Evolutionary conservation across 2,888 invertebrate genomes (phyloP).

Genomic region (Sesamia inferens): DNA sequence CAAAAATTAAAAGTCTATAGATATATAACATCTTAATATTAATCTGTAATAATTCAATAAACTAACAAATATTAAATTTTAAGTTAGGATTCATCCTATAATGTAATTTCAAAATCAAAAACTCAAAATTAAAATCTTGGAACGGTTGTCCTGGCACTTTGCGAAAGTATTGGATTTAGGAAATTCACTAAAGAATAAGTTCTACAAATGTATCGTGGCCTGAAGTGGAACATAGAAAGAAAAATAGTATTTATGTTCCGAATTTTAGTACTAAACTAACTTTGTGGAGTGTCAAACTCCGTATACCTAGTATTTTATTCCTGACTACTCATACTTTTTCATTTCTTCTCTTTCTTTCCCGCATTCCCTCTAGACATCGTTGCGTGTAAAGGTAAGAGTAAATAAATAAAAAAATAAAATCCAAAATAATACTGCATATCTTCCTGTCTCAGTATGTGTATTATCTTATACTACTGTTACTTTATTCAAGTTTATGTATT

Average conservation of each 20-base stretch:
- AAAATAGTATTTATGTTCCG: background rate
- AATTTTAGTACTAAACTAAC: slow-evolving; percentile 15
- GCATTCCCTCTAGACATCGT: slow-evolving; percentile 57
- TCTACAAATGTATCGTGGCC: background rate
- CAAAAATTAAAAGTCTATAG: background rate
- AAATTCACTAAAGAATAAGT: slow-evolving; percentile 5
- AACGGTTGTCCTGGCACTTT: slow-evolving; percentile 44
- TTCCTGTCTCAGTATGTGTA: background rate
- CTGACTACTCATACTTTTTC: slow-evolving; percentile 10
- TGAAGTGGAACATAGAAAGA: background rate
- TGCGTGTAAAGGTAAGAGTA: slow-evolving; percentile 64
- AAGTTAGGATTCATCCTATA: background rate
- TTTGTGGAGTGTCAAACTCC: slow-evolving; percentile 6
- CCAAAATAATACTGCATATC: background rate
- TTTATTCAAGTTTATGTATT: slow-evolving; percentile 12
- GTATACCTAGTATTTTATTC: background rate
- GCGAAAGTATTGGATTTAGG: slow-evolving; percentile 27
- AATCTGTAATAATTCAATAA: background rate
- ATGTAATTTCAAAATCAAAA: background rate
- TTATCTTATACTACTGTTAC: slow-evolving; percentile 1
- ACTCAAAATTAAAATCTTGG: slow-evolving; percentile 16
- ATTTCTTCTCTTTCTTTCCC: slow-evolving; percentile 35
- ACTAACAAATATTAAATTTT: background rate
- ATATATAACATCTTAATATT: background rate
- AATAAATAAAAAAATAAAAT: slow-evolving; percentile 22